Evolutionary conservation across 2,888 invertebrate species (phyloP).

Genomic region (Drosophila bunnanda): DNA sequence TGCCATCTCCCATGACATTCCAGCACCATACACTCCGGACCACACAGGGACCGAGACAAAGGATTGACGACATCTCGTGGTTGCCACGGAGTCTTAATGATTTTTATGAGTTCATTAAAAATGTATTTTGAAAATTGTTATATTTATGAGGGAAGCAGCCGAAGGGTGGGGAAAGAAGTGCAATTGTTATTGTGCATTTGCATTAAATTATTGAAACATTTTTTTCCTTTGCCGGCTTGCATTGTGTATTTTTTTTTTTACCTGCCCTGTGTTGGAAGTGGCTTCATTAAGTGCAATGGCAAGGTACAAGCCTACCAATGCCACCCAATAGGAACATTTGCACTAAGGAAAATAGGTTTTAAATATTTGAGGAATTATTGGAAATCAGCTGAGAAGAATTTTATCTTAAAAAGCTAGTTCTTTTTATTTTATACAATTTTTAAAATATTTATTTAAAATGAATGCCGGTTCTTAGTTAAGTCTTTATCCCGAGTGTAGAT

Average conservation of each 20-base stretch:
- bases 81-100: conserved; percentile 55
- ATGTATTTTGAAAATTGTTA: conserved; percentile 69
- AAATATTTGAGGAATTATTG: background rate
- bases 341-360: background rate
- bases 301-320: conserved; percentile 16
- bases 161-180: conserved; percentile 13
- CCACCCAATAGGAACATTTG: background rate
- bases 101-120: conserved; percentile 71
- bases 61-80: conserved; percentile 21
- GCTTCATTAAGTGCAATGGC: conserved; percentile 60
- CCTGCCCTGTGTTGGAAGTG: conserved; percentile 31
- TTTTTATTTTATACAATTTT: background rate
- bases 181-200: conserved; percentile 69
- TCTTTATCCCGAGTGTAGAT: conserved; percentile 1
- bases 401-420: background rate
- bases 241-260: conserved; percentile 43
- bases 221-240: conserved; percentile 39
- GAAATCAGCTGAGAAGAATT: background rate
- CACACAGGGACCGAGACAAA: conserved; percentile 28
- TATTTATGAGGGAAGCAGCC: conserved; percentile 48
- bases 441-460: background rate
- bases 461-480: background rate
- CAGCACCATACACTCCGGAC: conserved; percentile 23
- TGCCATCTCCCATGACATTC: conserved; percentile 20
- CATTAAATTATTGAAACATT: conserved; percentile 65